phyloP scores from a whole-genome alignment of 2,888 invertebrate genomes.

The Dasypolia templi region DNA sequence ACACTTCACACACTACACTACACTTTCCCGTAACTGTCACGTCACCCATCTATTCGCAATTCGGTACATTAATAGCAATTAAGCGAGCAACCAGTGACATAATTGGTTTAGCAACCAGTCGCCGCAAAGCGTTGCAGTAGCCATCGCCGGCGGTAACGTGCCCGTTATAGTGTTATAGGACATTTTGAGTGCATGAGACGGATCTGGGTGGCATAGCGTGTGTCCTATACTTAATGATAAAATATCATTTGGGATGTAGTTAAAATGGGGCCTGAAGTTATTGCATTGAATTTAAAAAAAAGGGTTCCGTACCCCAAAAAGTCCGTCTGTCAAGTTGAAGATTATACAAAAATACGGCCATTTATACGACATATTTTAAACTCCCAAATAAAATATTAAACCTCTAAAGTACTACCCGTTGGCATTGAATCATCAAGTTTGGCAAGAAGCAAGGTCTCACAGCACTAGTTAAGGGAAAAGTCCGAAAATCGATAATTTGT shows the following conservation, averaged over 20 bases:
- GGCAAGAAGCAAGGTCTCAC: no score
- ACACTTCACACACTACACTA: slow-evolving; percentile 5
- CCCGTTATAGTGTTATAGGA: slow-evolving; percentile 47
- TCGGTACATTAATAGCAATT: slow-evolving; percentile 62
- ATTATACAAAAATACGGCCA: no score
- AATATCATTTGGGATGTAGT: not conserved
- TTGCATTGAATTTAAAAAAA: no score
- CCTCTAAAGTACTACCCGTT: no score
- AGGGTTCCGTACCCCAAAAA: no score
- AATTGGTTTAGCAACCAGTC: slow-evolving; percentile 62
- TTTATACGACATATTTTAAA: no score
- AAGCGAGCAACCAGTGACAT: slow-evolving; percentile 55
- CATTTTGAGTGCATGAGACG: slow-evolving; percentile 50
- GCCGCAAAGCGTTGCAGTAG: slow-evolving; percentile 47
- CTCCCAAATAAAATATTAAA: no score
- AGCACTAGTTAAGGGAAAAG: no score
- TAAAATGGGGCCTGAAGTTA: not conserved
- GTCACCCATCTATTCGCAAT: slow-evolving; percentile 31
- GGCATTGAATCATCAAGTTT: no score
- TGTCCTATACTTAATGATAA: not conserved
- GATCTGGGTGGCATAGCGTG: not conserved
- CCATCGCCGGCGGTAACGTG: slow-evolving; percentile 44
- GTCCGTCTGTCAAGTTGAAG: no score
- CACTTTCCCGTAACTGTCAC: slow-evolving; percentile 15
- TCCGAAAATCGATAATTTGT: no score